A percentile compares a stretch with the other conserved stretches of the same genome.
phyloP scores from a whole-genome alignment of 2,888 invertebrate genomes.

The Criorhina ranunculi region DNA sequence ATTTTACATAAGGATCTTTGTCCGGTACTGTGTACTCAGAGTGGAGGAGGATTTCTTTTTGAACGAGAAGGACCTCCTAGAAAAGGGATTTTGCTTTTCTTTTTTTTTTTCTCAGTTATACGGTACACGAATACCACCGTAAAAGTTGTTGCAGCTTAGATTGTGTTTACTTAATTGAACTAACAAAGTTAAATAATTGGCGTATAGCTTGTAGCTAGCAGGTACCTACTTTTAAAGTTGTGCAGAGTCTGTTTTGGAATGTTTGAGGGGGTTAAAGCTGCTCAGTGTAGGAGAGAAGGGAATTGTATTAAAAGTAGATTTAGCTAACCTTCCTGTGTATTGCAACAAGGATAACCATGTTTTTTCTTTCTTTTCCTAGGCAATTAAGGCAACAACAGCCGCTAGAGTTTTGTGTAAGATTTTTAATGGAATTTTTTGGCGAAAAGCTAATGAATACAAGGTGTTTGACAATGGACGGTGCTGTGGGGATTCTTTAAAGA shows the following conservation, averaged over 20 bases:
- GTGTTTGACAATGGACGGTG: not conserved
- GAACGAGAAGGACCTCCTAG: slow-evolving; percentile 58
- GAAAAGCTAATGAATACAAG: not conserved
- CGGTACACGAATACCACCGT: slow-evolving; percentile 43
- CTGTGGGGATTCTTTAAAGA: not conserved
- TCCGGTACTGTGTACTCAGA: slow-evolving; percentile 47
- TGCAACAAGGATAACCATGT: not conserved
- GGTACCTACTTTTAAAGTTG: slow-evolving; percentile 14
- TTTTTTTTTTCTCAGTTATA: slow-evolving; percentile 8
- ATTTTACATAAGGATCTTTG: slow-evolving; percentile 57
- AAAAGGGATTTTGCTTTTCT: slow-evolving; percentile 60
- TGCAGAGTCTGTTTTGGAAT: slow-evolving; percentile 4
- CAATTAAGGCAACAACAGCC: slow-evolving; percentile 14
- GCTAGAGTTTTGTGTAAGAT: not conserved
- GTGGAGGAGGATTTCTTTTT: slow-evolving; percentile 60
- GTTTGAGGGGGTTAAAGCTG: not conserved
- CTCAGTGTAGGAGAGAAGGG: not conserved
- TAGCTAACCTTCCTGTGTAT: not conserved
- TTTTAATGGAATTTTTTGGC: not conserved
- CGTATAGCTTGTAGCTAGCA: slow-evolving; percentile 19
- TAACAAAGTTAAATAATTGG: slow-evolving; percentile 64
- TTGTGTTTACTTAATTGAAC: slow-evolving; percentile 58
- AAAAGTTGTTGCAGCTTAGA: slow-evolving; percentile 25
- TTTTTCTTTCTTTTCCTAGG: not conserved
- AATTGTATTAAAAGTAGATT: not conserved